Conservation (phyloP, 2,797 vertebrate species). For the Aldrovandia affinis region DNA sequence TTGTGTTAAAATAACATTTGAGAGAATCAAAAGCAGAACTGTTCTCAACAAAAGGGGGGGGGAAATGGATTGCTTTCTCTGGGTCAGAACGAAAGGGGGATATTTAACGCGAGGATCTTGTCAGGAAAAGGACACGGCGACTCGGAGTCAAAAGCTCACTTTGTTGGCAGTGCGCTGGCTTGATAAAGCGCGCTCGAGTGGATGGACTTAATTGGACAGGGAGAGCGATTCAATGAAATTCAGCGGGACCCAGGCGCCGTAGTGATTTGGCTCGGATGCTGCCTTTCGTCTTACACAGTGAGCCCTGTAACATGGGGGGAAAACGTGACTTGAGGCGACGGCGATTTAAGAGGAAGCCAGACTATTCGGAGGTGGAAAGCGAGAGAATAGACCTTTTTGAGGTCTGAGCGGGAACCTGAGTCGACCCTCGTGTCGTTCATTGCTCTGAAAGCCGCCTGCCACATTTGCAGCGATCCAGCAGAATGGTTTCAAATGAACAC, state of each 20-base stretch:
- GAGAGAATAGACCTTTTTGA: too few species aligned
- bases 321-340: not conserved
- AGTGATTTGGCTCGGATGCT: not conserved
- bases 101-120: not conserved
- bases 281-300: not conserved
- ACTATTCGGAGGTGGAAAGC: not conserved
- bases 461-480: not conserved
- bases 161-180: not conserved
- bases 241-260: not conserved
- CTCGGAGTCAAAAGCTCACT: not conserved
- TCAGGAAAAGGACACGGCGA: not conserved
- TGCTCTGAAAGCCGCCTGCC: not conserved
- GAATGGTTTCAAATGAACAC: not conserved
- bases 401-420: not conserved
- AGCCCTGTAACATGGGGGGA: not conserved
- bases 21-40: not conserved
- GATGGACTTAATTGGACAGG: not conserved
- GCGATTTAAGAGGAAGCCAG: not conserved
- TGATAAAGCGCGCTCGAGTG: not conserved
- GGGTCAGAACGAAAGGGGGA: not conserved
- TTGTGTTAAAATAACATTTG: not conserved
- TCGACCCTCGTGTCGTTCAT: not conserved
- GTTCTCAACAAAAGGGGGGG: not conserved
- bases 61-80: not conserved
- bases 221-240: not conserved